Base-by-base conservation (phyloP, 1,140 invertebrate species). In the Diachasmimorpha longicaudata region DNA sequence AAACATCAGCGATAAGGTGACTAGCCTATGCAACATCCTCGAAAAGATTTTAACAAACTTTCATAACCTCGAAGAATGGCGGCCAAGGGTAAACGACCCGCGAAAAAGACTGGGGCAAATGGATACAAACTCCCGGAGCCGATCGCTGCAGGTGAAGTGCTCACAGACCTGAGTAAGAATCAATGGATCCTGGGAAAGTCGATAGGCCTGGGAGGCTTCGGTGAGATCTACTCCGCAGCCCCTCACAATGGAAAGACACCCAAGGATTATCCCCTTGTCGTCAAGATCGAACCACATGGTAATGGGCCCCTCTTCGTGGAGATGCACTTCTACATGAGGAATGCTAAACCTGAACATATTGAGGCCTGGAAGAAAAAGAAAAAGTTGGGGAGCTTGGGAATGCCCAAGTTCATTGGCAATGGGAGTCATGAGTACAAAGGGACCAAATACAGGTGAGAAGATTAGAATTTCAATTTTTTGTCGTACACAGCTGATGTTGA, bases 231-330 rank as follows among this genome's bases (percentile, higher is more conserved):
- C 85, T 91, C 93, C 86, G 91, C 92, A 74, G 90, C 90, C 44
- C 84, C 87, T 0, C 89, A 90, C 69, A 88, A 85, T 11, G 87
- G 86, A 0, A 91, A 90, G 71, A 86, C 85, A 77, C 85, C 83
- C 14, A 86, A 87, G 42, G 89, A 89, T 66, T 94, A 92, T 87
- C 91, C 92, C 21, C 92, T 91, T 82, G 94, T 94, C n/a, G 89
- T 95, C n/a, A 95, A 95, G 92, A 94, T 95, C 84, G 94, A 98
- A 90, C 96, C 96, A 19, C 94, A 96, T 89, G 93, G 91, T 70
- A 98, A 98, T 92, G 97, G 97, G 0, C 97, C 97, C 13, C 86
- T 99, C 0, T 99, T 98, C 91, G 95, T 97, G 69, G 97, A 99
- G 91, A 96, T 97, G 91, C 94, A 97, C 89, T 98, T 98, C 89